Conservation (phyloP, 2,797 vertebrate genomes). For the Nasua narica region DNA sequence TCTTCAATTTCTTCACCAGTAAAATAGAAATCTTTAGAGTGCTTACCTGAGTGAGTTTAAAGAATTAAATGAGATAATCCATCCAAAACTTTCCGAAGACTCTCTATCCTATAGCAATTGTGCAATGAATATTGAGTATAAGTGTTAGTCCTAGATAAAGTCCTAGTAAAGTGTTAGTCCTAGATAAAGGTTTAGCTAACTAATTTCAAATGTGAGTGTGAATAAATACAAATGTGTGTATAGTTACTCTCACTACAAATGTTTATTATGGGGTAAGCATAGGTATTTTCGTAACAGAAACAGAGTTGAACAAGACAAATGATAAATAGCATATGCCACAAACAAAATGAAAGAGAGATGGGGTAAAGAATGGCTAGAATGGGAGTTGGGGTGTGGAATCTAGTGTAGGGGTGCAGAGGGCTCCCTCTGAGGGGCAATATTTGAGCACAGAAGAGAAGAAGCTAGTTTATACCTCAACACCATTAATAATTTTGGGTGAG, state of each 20-base stretch:
- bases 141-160: background rate
- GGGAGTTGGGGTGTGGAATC: background rate
- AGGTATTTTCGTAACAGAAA: background rate
- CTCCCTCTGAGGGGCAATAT: background rate
- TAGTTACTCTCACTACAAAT: background rate
- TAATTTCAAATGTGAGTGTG: background rate
- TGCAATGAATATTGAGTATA: background rate
- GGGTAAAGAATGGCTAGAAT: background rate
- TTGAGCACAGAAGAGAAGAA: background rate
- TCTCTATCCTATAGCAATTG: background rate
- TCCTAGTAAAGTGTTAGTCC: background rate
- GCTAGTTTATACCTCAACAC: background rate
- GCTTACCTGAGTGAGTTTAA: background rate
- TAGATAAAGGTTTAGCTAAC: background rate
- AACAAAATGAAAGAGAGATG: background rate
- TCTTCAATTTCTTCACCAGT: background rate
- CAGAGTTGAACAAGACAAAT: background rate
- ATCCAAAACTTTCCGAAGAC: background rate
- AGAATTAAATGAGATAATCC: background rate
- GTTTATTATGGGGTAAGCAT: background rate
- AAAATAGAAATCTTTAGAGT: background rate
- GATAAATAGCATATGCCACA: background rate
- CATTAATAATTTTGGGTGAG: background rate
- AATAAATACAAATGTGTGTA: background rate
- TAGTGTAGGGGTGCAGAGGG: background rate